phyloP scores from a whole-genome alignment of 2,888 invertebrate species.

The Anorthoa munda region DNA sequence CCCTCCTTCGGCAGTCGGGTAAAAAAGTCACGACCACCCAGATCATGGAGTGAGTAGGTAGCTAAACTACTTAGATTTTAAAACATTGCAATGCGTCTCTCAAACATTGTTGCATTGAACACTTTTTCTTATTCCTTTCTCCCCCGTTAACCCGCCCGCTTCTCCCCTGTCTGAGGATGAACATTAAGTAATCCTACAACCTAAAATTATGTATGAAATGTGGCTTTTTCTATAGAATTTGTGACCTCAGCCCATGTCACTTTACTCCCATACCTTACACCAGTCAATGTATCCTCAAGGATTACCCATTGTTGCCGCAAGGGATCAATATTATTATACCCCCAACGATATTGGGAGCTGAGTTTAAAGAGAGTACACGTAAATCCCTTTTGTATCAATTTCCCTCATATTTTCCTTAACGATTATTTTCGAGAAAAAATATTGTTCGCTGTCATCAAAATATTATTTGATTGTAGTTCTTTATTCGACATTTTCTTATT shows the following conservation, averaged over 20 bases:
- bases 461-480: slow-evolving; percentile 41
- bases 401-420: slow-evolving; percentile 37
- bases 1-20: too few relatives aligned
- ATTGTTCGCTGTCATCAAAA: slow-evolving; percentile 23
- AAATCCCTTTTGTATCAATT: slow-evolving; percentile 59
- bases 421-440: slow-evolving; percentile 39
- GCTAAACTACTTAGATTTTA: too few relatives aligned
- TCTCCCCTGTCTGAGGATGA: too few relatives aligned
- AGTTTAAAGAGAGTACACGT: slow-evolving; percentile 52
- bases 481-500: slow-evolving; percentile 25
- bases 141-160: too few relatives aligned
- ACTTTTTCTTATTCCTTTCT: too few relatives aligned
- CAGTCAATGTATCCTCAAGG: slow-evolving; percentile 40
- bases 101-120: too few relatives aligned
- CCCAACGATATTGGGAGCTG: slow-evolving; percentile 38
- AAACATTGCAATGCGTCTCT: too few relatives aligned
- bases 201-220: background rate
- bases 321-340: slow-evolving; percentile 59
- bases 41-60: too few relatives aligned
- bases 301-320: slow-evolving; percentile 47
- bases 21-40: too few relatives aligned
- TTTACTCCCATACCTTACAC: slow-evolving; percentile 13
- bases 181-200: too few relatives aligned
- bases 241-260: background rate
- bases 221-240: slow-evolving; percentile 2